A percentile compares a stretch with the other conserved stretches of the same genome.
Evolutionary conservation across 2,888 invertebrate species (phyloP).

Genomic region (Eucera pruinosa): DNA sequence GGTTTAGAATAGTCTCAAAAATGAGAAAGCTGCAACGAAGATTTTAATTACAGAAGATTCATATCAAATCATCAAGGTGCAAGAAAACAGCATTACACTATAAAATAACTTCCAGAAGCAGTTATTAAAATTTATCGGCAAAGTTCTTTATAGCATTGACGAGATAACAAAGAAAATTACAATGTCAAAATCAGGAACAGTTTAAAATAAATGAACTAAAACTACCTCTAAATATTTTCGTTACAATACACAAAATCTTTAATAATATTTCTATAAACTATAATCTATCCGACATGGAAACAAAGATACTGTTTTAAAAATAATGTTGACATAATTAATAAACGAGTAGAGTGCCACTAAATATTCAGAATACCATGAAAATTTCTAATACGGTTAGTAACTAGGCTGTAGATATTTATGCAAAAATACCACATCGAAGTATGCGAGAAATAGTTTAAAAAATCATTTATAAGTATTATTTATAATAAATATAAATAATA

Average conservation of each 20-base stretch:
- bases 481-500: no score
- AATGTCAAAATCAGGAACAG: no score
- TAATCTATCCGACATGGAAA: no score
- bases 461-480: no score
- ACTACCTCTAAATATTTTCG: not conserved
- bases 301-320: no score
- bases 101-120: not conserved
- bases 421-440: no score
- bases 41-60: not conserved
- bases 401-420: no score
- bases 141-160: not conserved
- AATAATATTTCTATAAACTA: no score
- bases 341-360: not conserved
- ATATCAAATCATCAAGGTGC: not conserved
- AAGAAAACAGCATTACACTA: no score
- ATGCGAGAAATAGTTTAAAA: no score
- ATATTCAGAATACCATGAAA: not conserved
- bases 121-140: not conserved
- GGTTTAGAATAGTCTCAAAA: not conserved
- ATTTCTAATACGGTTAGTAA: no score
- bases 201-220: not conserved
- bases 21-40: not conserved
- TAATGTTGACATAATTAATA: not conserved
- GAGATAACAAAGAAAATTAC: not conserved
- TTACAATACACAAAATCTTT: conserved; percentile 7